These are phyloP conservation scores for Suncus etruscus DNA, from an alignment of 2,113 vertebrate species.

Conservation along the genomic window DNA sequence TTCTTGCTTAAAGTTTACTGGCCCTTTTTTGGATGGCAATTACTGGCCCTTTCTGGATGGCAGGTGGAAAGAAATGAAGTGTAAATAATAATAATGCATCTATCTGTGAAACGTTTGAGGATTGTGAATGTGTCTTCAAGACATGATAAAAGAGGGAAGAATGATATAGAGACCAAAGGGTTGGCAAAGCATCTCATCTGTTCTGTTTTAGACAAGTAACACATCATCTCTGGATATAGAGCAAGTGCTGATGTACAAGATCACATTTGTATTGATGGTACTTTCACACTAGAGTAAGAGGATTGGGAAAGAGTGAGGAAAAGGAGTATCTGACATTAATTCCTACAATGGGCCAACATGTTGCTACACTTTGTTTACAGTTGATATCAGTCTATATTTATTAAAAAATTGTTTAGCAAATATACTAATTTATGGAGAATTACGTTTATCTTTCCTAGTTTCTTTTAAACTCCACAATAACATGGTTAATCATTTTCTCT, in stretches of 20 bases:
- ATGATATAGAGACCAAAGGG: not conserved
- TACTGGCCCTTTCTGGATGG: not conserved
- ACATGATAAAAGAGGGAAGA: slow-evolving; percentile 51
- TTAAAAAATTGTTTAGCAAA: too few relatives aligned
- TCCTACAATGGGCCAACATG: too few relatives aligned
- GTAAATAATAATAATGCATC: slow-evolving; percentile 70
- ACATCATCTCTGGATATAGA: slow-evolving; percentile 30
- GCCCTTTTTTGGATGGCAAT: not conserved
- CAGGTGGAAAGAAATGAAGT: slow-evolving; percentile 46
- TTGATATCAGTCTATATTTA: too few relatives aligned
- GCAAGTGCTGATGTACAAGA: not conserved
- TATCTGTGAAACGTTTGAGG: slow-evolving; percentile 14
- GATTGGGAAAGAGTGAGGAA: too few relatives aligned
- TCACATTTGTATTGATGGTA: not conserved
- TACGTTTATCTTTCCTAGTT: not conserved
- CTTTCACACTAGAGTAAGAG: not conserved
- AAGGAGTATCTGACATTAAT: too few relatives aligned
- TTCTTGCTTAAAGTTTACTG: not conserved
- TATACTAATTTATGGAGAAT: not conserved
- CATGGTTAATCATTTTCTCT: not conserved
- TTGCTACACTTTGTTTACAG: too few relatives aligned
- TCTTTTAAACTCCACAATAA: not conserved
- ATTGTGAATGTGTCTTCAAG: slow-evolving; percentile 59
- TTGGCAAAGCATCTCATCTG: slow-evolving; percentile 12
- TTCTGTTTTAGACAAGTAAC: slow-evolving; percentile 42